Evolutionary conservation across 2,113 vertebrate genomes (phyloP).

Genomic region (Myocastor coypus): DNA sequence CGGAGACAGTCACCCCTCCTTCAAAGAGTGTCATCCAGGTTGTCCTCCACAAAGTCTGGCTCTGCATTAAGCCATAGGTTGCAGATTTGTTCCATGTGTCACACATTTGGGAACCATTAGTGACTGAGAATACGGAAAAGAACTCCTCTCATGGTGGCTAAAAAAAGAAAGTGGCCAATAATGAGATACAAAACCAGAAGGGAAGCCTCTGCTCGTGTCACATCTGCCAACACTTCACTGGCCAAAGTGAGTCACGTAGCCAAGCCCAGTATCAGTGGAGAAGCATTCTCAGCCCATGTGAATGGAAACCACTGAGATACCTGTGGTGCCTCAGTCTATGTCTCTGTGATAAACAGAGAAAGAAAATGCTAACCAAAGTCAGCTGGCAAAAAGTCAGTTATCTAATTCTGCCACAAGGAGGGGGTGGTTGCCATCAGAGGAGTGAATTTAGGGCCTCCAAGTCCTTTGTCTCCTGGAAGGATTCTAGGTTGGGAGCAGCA

Average conservation of each 20-base stretch:
- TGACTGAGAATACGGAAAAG: background rate
- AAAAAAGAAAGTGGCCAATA: background rate
- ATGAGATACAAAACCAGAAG: background rate
- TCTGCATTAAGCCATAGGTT: background rate
- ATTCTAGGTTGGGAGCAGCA: background rate
- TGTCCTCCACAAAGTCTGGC: background rate
- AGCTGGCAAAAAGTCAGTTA: background rate
- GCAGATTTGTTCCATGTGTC: background rate
- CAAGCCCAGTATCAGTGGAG: background rate
- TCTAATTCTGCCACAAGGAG: background rate
- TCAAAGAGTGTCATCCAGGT: no score
- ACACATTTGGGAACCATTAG: background rate
- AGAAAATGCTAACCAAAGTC: background rate
- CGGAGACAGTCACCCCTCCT: no score
- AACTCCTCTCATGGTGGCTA: background rate
- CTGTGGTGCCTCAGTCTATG: background rate
- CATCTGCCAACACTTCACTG: background rate
- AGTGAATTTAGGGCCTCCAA: background rate
- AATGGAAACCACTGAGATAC: background rate
- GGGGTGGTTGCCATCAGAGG: background rate
- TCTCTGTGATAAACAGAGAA: constrained; percentile 8
- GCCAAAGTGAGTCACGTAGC: background rate
- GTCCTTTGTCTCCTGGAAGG: background rate
- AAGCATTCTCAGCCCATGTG: background rate
- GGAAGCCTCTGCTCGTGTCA: background rate